These are phyloP conservation scores for Corvus cornix DNA, from an alignment of 2,113 vertebrate genomes.

Conservation along the genomic window DNA sequence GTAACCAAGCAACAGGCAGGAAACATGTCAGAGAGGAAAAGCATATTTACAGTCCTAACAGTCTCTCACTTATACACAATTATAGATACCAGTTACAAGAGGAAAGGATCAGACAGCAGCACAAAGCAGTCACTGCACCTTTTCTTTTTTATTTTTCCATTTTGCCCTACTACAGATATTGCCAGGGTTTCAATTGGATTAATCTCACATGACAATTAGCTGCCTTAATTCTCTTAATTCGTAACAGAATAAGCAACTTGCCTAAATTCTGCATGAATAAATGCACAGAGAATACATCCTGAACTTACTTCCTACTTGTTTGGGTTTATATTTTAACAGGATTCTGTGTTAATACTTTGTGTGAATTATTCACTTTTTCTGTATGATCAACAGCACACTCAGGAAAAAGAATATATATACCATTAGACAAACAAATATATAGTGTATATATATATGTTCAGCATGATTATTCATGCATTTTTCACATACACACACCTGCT, in stretches of 20 bases:
- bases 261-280: neutral
- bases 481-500: neutral
- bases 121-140: neutral
- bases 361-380: neutral
- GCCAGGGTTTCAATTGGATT: neutral
- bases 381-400: neutral
- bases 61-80: conserved; percentile 24
- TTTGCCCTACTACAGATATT: neutral
- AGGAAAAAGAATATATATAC: neutral
- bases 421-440: neutral
- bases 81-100: neutral
- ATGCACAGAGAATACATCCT: neutral
- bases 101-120: neutral
- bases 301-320: neutral
- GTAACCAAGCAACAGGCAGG: conserved; percentile 69
- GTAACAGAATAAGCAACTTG: neutral
- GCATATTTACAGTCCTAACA: conserved; percentile 43
- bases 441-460: neutral
- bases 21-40: conserved; percentile 40
- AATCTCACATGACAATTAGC: neutral
- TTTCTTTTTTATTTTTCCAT: neutral
- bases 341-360: neutral
- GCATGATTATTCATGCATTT: neutral
- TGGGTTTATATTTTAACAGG: neutral
- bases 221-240: neutral